Evolutionary conservation across 2,797 vertebrate genomes (phyloP).

Genomic region (Acanthis flammea): DNA sequence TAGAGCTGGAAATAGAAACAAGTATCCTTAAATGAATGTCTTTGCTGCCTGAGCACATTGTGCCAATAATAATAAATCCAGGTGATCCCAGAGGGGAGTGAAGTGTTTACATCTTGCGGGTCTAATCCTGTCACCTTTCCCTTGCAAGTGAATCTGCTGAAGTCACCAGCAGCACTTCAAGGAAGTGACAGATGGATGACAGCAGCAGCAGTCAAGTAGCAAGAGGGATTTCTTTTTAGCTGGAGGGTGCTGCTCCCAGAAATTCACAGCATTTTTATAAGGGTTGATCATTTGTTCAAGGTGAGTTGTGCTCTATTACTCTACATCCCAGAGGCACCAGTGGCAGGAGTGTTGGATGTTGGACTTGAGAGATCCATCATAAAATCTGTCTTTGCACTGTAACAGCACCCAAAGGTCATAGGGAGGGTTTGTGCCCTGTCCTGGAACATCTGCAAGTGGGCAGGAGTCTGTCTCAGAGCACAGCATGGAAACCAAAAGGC

Average conservation of each 20-base stretch:
- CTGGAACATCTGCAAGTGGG: neutral
- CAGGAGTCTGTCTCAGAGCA: neutral
- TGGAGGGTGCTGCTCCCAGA: neutral
- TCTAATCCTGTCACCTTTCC: slow-evolving; percentile 38
- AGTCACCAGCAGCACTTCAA: neutral
- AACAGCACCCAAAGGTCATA: neutral
- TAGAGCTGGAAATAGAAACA: slow-evolving; percentile 35
- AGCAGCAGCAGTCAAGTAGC: neutral
- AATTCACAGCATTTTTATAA: neutral
- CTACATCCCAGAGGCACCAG: neutral
- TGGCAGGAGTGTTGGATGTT: neutral
- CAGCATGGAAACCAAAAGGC: neutral
- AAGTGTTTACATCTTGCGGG: slow-evolving; percentile 1
- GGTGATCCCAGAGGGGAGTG: neutral
- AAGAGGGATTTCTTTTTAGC: neutral
- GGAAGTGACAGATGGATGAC: neutral
- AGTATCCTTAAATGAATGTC: slow-evolving; percentile 6
- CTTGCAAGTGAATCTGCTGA: neutral
- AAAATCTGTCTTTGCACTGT: neutral
- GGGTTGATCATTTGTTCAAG: neutral
- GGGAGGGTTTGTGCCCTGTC: neutral
- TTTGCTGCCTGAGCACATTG: neutral
- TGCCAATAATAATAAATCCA: slow-evolving; percentile 11
- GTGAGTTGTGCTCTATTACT: neutral
- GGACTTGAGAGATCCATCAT: fast-evolving